These are phyloP conservation scores for Sebastes itinus DNA, from an alignment of 2,797 vertebrate species.

Conservation along the genomic window DNA sequence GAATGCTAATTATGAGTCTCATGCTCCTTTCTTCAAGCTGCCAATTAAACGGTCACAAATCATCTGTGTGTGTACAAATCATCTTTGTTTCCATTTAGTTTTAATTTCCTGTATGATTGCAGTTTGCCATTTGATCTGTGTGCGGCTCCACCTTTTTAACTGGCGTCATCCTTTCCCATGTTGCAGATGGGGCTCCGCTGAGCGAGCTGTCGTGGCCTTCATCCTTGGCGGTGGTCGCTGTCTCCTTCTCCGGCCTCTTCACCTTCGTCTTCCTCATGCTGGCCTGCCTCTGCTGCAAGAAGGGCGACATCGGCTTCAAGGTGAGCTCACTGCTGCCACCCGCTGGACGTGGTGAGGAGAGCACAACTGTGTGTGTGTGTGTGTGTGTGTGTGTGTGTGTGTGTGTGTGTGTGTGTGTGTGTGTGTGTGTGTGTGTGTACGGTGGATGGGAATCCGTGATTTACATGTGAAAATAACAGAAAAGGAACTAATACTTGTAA, in stretches of 20 bases:
- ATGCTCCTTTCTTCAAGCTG: conserved; percentile 21
- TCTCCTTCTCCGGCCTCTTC: conserved; percentile 96
- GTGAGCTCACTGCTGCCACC: conserved; percentile 80
- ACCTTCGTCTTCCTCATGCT: conserved; percentile 97
- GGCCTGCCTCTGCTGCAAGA: conserved; percentile 98
- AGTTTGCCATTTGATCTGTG: conserved; percentile 11
- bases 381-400: background rate
- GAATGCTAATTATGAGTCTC: conserved; percentile 31
- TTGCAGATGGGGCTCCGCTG: conserved; percentile 89
- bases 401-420: background rate
- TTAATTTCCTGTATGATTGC: conserved; percentile 54
- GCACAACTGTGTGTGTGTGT: background rate
- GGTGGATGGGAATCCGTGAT: background rate
- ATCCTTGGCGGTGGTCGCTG: conserved; percentile 91
- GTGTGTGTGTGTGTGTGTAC: background rate
- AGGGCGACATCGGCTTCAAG: conserved; percentile 96
- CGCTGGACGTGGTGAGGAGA: conserved; percentile 31
- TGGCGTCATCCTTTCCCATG: background rate
- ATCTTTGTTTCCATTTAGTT: conserved; percentile 29
- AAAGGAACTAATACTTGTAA: background rate
- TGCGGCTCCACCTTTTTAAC: conserved; percentile 17
- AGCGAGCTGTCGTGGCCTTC: conserved; percentile 96
- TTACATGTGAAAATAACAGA: background rate
- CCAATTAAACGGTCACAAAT: conserved; percentile 28
- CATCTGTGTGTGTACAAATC: conserved; percentile 29